Evolutionary conservation across 2,888 invertebrate genomes (phyloP).

Genomic region (Thera britannica): DNA sequence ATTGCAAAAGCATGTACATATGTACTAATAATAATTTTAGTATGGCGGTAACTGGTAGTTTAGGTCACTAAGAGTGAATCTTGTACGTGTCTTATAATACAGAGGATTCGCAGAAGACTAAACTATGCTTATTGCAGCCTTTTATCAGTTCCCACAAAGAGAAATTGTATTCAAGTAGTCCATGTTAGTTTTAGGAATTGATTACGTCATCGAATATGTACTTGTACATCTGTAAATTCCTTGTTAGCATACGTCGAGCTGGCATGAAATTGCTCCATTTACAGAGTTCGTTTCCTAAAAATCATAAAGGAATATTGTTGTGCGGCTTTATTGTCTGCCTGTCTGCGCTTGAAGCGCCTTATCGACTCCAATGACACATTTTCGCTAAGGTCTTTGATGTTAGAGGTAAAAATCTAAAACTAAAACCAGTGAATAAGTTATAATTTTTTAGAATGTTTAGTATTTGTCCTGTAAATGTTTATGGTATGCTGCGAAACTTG

Average conservation of each 20-base stretch:
- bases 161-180: slow-evolving; percentile 29
- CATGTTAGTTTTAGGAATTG: slow-evolving; percentile 34
- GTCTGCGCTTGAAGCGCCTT: neutral
- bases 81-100: neutral
- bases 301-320: neutral
- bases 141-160: slow-evolving; percentile 36
- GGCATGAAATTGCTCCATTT: neutral
- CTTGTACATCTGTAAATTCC: slow-evolving; percentile 16
- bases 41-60: neutral
- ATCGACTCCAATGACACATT: no score
- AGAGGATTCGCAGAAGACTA: slow-evolving; percentile 32
- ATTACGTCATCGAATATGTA: slow-evolving; percentile 27
- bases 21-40: no score
- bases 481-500: no score
- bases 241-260: slow-evolving; percentile 6
- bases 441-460: no score
- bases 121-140: slow-evolving; percentile 28
- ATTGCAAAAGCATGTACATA: no score
- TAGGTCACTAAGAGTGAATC: neutral
- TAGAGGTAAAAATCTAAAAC: no score
- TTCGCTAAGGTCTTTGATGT: no score
- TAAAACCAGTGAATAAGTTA: no score
- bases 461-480: no score
- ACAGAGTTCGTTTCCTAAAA: neutral
- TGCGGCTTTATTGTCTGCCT: neutral